A percentile compares a stretch with the other conserved stretches of the same genome.
Evolutionary conservation across 2,797 vertebrate species (phyloP).

Genomic region (Cottoperca gobio): DNA sequence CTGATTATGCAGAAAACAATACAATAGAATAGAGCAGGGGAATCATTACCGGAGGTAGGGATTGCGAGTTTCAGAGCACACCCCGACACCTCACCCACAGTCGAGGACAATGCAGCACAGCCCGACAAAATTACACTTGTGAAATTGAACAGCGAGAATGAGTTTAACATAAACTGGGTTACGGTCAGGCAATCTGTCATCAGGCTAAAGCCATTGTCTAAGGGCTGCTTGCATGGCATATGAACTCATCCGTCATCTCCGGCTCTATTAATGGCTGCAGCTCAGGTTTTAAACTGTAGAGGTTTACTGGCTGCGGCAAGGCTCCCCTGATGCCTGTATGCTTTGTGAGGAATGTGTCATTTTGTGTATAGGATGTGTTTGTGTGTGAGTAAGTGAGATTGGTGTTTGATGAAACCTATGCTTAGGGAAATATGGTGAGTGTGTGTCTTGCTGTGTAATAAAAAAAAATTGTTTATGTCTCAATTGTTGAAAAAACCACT

Average conservation of each 20-base stretch:
- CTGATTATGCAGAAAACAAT: conserved; percentile 99
- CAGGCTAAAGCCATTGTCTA: conserved; percentile 95
- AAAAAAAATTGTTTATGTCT: not conserved
- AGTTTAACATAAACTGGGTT: conserved; percentile 99
- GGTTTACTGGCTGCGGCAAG: conserved; percentile 69
- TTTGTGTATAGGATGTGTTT: conserved; percentile 53
- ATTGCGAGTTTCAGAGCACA: conserved; percentile 68
- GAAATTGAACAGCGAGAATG: conserved; percentile 99
- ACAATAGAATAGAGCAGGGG: conserved; percentile 95
- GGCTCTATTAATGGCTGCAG: conserved; percentile 91
- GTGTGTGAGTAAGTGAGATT: conserved; percentile 25
- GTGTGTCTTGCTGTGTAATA: not conserved
- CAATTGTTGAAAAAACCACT: not conserved
- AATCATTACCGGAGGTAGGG: conserved; percentile 96
- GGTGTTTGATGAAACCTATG: conserved; percentile 28
- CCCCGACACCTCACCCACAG: conserved; percentile 81
- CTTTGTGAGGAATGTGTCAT: conserved; percentile 69
- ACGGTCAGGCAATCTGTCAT: conserved; percentile 99
- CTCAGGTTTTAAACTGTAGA: conserved; percentile 88
- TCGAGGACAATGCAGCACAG: conserved; percentile 92
- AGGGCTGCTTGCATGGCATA: conserved; percentile 97
- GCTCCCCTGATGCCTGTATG: conserved; percentile 57
- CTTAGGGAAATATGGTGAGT: conserved; percentile 5
- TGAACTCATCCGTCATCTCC: conserved; percentile 99
- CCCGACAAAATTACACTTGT: conserved; percentile 98